Conservation (phyloP, 2,888 invertebrate genomes). For the Plebejus argus region DNA sequence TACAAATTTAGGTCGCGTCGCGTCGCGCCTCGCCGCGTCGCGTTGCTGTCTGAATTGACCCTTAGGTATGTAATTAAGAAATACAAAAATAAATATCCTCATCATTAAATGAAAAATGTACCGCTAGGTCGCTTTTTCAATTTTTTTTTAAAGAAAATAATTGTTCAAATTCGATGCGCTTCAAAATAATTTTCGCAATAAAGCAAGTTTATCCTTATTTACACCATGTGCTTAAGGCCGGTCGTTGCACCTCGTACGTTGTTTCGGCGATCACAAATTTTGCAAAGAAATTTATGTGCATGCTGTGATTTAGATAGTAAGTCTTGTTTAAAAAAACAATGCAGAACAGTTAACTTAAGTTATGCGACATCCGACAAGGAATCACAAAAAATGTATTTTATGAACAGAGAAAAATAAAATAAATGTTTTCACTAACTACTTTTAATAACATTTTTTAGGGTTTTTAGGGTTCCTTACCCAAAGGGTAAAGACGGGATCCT, state of each 20-base stretch:
- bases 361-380: not conserved
- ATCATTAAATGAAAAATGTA: not conserved
- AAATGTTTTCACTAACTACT: too few species aligned
- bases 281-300: constrained; percentile 1
- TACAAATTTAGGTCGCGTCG: too few species aligned
- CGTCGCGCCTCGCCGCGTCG: too few species aligned
- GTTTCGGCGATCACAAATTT: constrained; percentile 27
- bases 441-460: too few species aligned
- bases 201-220: constrained; percentile 29
- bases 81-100: not conserved
- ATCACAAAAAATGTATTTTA: not conserved
- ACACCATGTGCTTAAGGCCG: constrained; percentile 12
- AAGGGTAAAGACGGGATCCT: too few species aligned
- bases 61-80: not conserved
- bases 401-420: too few species aligned
- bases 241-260: constrained; percentile 26
- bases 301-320: constrained; percentile 13
- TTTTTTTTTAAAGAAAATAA: not conserved
- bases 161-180: constrained; percentile 16
- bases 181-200: constrained; percentile 20
- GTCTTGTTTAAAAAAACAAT: constrained; percentile 10
- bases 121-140: too few species aligned
- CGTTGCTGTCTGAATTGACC: too few species aligned
- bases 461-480: too few species aligned
- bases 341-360: not conserved